Conservation (phyloP, 2,888 invertebrate genomes). For the Unio delphinus region DNA sequence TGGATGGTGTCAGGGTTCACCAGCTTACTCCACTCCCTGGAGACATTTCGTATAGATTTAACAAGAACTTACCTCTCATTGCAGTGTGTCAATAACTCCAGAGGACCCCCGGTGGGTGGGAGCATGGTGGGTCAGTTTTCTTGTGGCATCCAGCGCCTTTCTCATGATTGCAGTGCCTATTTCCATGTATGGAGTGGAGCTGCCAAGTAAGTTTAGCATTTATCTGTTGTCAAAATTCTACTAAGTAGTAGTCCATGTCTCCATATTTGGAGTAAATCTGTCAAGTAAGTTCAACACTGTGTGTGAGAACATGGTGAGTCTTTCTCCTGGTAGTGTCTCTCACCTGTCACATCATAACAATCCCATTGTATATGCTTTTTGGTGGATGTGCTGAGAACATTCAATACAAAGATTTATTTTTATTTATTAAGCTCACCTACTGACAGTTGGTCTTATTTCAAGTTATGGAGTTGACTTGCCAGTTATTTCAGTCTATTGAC, state of each 20-base stretch:
- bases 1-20: too few species aligned
- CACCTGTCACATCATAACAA: too few species aligned
- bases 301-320: too few species aligned
- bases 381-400: too few species aligned
- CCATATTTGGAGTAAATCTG: neutral
- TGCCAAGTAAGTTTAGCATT: slow-evolving; percentile 73
- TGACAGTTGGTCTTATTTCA: too few species aligned
- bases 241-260: neutral
- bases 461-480: too few species aligned
- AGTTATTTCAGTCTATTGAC: too few species aligned
- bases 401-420: too few species aligned
- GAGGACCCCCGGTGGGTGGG: slow-evolving; percentile 83
- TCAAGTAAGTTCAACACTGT: neutral
- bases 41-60: neutral
- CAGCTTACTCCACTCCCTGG: too few species aligned
- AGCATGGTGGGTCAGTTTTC: slow-evolving; percentile 86
- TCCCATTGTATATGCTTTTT: too few species aligned
- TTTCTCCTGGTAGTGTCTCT: too few species aligned
- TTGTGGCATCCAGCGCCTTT: slow-evolving; percentile 78
- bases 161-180: slow-evolving; percentile 78
- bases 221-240: neutral
- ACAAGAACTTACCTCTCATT: slow-evolving; percentile 8
- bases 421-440: too few species aligned
- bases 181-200: slow-evolving; percentile 80
- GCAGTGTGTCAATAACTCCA: slow-evolving; percentile 74